Base-by-base conservation (phyloP, 2,888 invertebrate species). In the Dichetophora obliterata region DNA sequence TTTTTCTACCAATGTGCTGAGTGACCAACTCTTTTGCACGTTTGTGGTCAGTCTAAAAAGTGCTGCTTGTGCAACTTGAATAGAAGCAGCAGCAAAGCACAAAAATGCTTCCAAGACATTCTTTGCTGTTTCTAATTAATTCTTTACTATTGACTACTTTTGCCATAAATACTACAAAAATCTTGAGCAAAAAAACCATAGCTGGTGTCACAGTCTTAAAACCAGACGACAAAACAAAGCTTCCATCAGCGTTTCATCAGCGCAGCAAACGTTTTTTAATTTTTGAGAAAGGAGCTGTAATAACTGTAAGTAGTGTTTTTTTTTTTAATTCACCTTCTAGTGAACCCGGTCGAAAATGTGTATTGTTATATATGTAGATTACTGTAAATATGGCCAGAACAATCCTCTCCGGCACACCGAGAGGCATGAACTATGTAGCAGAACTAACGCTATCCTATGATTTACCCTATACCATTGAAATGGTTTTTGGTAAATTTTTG, bases 181-280 rank as follows among this genome's bases (percentile, higher is more conserved):
- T 16, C 22, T 3, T 70, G 31, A 14, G 24, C 14, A n/a, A 59
- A 6, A 24, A 16, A 24, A 24, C 59, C 19, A 34, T 9, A 37
- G 2, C 2, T 16, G 19, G 6, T 27, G 2, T 37, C 3, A 65
- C 65, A 1, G 9, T 65, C 16, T 34, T 37, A 16, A 31, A 37
- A 34, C 65, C 27, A 11, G 9, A 4, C 6, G n/a, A n/a, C n/a
- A n/a, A n/a, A n/a, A 37, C 16, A n/a, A 16, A 31, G 31, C 50
- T 50, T 24, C 52, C 54, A 24, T 76, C 78, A 0, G 75, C 80
- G 8, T 59, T 85, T 52, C 80, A 83, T n/a, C 79, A 77, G 24
- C 82, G 89, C 5, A 81, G 81, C 6, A 85, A 84, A 71, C 83
- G 88, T 24, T 87, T 84, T 82, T 83, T 89, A 37, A 76, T 85